These are phyloP conservation scores for Catostomus latipinnis DNA, from an alignment of 2,797 vertebrate genomes.

Conservation along the genomic window DNA sequence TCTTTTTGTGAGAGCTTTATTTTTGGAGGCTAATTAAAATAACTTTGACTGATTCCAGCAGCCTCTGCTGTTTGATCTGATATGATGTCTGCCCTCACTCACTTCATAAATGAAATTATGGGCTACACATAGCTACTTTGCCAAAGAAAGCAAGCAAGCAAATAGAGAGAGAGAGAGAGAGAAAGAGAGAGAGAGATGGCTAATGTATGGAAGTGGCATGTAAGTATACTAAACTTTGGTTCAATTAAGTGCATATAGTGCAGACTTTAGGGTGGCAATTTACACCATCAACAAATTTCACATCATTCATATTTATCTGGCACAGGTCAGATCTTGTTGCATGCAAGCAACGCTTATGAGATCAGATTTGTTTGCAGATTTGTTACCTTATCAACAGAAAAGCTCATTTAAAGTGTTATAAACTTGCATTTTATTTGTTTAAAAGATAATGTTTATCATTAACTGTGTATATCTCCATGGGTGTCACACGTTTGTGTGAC, in stretches of 20 bases:
- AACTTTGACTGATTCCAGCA: slow-evolving; percentile 27
- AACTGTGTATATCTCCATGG: too few relatives aligned
- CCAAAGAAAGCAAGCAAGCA: background rate
- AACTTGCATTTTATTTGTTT: too few relatives aligned
- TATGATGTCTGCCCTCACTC: slow-evolving; percentile 31
- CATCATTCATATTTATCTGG: background rate
- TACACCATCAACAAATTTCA: slow-evolving; percentile 1
- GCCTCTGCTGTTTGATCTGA: slow-evolving; percentile 21
- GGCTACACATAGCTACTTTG: background rate
- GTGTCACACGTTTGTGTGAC: too few relatives aligned
- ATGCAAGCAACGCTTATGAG: background rate
- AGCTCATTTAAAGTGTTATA: background rate
- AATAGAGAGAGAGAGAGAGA: background rate
- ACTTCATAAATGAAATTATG: slow-evolving; percentile 16
- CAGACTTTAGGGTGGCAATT: background rate
- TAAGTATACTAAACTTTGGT: background rate
- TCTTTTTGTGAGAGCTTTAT: slow-evolving; percentile 19
- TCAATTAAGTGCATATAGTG: background rate
- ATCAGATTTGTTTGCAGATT: background rate
- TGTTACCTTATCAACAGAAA: background rate
- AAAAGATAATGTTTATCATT: too few relatives aligned
- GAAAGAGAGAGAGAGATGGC: background rate
- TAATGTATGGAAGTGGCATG: background rate
- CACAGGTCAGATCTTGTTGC: background rate
- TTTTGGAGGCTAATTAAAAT: slow-evolving; percentile 42